Evolutionary conservation across 2,113 vertebrate species (phyloP), one percentile per base, ranked within the genome.

Genomic region (Microtus montanus): DNA sequence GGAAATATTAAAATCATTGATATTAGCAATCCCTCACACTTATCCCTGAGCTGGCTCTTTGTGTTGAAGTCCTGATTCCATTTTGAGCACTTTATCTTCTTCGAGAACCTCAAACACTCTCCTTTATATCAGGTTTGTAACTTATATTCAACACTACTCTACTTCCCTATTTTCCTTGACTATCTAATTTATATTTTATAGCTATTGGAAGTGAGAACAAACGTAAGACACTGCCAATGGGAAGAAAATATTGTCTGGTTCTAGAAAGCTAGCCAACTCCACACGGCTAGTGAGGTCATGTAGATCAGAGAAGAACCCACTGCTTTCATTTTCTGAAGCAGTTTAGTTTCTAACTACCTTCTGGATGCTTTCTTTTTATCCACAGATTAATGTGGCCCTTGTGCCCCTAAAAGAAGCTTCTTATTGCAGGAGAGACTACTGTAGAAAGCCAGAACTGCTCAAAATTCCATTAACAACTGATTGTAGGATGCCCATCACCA

Each of bases 191-290:
- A 73, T 7, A 64, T 90, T 2, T 84, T 52, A 49, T 73, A 89
- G 35, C 17, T 87, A 85, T 44, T 73, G 70, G n/a, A 82, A 82
- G 17, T 94, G 33, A 83, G 87, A 74, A 87, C 19, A 89, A 93
- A 92, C 90, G 14, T 87, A 33, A 26, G n/a, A 7, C 74, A 74
- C 44, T 15, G 2, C 11, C 77, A 79, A n/a, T 2, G 5, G 79
- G 24, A 41, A 12, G 0, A 3, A 63, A 61, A 61, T 63, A 28
- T 41, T 61, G 22, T 7, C 6, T 41, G 13, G 35, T 15, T 4
- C 35, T 61, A 22, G 24, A 38, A 61, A 61, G 20, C 1, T 28
- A 15, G 6, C 22, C 35, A 28, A 38, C 11, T 82, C 19, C 26
- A 61, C 35, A 38, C 38, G 12, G n/a, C 79, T 15, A 78, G 14